phyloP scores from a whole-genome alignment of 2,113 vertebrate genomes.

The Toxotes chatareus region DNA sequence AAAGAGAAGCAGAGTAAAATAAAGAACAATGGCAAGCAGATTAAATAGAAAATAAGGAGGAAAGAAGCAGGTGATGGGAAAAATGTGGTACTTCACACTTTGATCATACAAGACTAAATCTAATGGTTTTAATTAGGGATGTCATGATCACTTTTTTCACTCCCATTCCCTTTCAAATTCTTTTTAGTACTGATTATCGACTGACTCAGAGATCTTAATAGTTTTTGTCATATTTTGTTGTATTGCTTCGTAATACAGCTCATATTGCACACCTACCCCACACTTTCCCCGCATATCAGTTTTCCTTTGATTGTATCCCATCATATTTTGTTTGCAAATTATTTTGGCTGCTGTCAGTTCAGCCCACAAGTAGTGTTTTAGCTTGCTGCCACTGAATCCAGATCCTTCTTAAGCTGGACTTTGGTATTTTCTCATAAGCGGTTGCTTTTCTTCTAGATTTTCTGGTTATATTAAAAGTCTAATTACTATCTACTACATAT shows the following conservation, averaged over 20 bases:
- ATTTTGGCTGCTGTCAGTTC: neutral
- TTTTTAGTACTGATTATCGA: neutral
- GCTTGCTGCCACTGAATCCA: neutral
- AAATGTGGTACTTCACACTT: conserved; percentile 1
- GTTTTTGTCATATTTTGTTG: neutral
- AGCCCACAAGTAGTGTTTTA: neutral
- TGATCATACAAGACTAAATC: neutral
- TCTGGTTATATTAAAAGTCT: neutral
- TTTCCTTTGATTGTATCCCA: neutral
- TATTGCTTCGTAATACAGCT: neutral
- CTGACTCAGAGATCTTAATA: neutral
- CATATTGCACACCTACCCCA: neutral
- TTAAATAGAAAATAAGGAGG: conserved; percentile 43
- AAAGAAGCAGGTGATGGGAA: conserved; percentile 34
- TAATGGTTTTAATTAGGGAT: conserved; percentile 1
- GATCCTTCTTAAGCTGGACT: too few species aligned
- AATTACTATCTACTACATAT: neutral
- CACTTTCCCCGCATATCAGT: neutral
- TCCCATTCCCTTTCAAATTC: neutral
- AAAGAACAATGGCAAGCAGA: conserved; percentile 51
- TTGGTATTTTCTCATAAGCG: neutral
- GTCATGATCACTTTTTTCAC: neutral
- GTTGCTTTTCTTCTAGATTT: neutral
- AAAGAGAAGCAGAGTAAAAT: conserved; percentile 2
- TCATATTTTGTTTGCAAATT: conserved; percentile 3